Evolutionary conservation across 92 coral and sea anemone species (phyloP), one percentile per base, ranked within the genome.

Genomic region (Pocillopora meandrina): DNA sequence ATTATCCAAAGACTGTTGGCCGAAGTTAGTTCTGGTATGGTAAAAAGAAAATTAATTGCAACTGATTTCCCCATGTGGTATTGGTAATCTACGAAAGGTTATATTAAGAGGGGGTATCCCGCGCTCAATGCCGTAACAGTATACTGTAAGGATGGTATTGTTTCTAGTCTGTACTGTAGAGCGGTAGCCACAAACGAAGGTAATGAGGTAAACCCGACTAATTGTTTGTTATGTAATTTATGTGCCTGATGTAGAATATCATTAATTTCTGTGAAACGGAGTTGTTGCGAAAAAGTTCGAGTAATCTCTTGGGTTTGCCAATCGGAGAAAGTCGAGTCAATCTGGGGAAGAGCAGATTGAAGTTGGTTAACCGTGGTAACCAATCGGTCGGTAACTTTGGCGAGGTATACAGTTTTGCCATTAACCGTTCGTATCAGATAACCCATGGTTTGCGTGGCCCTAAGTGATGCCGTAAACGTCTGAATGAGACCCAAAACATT

Each of bases 81-180:
- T 61, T 84, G 81, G 12, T 78, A 74, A 80, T 91, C 91, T 1
- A 91, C 81, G 42, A 86, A 9, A 3, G 91, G 93, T 14, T 80
- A 63, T 2, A 84, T 49, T 15, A 89, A 63, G 10, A 89, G 55
- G n/a, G 89, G 82, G 12, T 75, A 80, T 59, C 92, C 89, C 47
- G 87, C 71, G n/a, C 80, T 70, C 2, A 89, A 31, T 19, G 87
- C 87, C 12, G 73, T 63, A 6, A 56, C 58, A 2, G 92, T 86
- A 89, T 16, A 23, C 56, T 15, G 82, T 77, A 23, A 90, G 78
- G 61, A 9, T 9, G 61, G 61, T 36, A 82, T 23, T 18, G 74
- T 56, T 71, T 73, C 72, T 57, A 57, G 14, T 13, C 61, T 9
- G 11, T 9, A 57, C 19, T 71, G 56, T 35, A 71, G 34, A 3